phyloP scores from a whole-genome alignment of 1,140 invertebrate genomes.

The Asbolus verrucosus region DNA sequence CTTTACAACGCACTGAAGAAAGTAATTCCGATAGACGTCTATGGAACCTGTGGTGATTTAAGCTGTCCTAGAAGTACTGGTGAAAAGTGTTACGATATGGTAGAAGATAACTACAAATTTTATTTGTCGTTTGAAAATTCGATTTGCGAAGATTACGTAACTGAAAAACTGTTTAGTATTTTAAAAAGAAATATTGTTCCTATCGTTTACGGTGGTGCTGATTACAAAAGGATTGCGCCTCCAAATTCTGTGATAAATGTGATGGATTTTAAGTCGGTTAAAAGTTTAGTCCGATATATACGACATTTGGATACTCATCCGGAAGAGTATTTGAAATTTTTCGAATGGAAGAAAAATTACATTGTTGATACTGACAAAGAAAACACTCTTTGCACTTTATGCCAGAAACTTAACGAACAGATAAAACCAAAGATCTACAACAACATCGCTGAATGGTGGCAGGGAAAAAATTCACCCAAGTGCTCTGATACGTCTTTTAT shows the following conservation, averaged over 20 bases:
- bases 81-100: conserved; percentile 63
- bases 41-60: conserved; percentile 70
- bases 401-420: conserved; percentile 59
- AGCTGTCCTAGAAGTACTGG: conserved; percentile 61
- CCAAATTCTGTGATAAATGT: conserved; percentile 73
- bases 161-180: conserved; percentile 70
- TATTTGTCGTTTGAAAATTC: conserved; percentile 78
- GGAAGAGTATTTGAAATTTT: conserved; percentile 67
- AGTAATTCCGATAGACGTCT: conserved; percentile 76
- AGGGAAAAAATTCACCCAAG: background rate
- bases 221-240: conserved; percentile 70
- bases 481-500: conserved; percentile 10
- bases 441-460: conserved; percentile 63
- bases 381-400: conserved; percentile 60
- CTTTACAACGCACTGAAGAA: conserved; percentile 69
- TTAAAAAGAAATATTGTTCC: conserved; percentile 67
- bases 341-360: conserved; percentile 69
- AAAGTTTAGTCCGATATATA: conserved; percentile 69
- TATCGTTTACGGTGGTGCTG: conserved; percentile 69
- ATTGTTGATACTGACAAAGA: conserved; percentile 42
- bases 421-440: conserved; percentile 57
- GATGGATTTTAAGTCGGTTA: conserved; percentile 67
- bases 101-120: conserved; percentile 71
- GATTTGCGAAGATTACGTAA: conserved; percentile 69
- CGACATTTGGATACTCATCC: conserved; percentile 65